Base-by-base conservation (phyloP, 2,113 vertebrate species). In the Dinomys branickii region DNA sequence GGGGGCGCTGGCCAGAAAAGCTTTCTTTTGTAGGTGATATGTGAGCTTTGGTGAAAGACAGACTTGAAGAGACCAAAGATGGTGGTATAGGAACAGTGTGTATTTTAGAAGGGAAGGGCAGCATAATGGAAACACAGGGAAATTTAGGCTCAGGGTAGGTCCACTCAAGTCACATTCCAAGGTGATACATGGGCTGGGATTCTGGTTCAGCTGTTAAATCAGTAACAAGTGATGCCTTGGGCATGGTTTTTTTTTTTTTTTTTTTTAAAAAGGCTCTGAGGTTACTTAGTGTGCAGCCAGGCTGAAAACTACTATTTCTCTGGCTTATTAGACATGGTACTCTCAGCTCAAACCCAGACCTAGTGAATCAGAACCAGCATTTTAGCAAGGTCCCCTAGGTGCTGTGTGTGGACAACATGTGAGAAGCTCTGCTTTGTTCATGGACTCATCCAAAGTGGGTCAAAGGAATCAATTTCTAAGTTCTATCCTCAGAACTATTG, bases 341-440 rank as follows among this genome's bases (percentile, higher is more conserved):
- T 71, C 22, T 61, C 26, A 87, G 7, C 24, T 14, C 5, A 22
- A 12, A 35, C 30, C 38, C 5, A 93, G 59, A 91, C 14, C 1
- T 52, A 50, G 50, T 41, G 41, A 88, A 56, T 90, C 5, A 63
- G 78, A 91, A 35, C 78, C 16, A 89, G n/a, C 75, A 26, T 81
- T 96, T 89, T 90, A 77, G 92, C 61, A 86, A 94, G 85, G 91
- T 47, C 47, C 73, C 47, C n/a, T 12, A 80, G 47, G 28, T 85
- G 94, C 47, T 78, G 4, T 47, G 4, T 86, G 35, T 84, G 12
- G 3, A 63, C 44, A 52, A 0, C 50, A 22, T 50, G 19, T 75
- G 65, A 92, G 73, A 94, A 69, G 38, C 30, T 81, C 50, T 90
- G 13, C 24, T 85, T 95, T 97, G 33, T 71, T 33, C 9, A 71